Evolutionary conservation across 2,797 vertebrate genomes (phyloP).

Genomic region (Meriones psammophilus): DNA sequence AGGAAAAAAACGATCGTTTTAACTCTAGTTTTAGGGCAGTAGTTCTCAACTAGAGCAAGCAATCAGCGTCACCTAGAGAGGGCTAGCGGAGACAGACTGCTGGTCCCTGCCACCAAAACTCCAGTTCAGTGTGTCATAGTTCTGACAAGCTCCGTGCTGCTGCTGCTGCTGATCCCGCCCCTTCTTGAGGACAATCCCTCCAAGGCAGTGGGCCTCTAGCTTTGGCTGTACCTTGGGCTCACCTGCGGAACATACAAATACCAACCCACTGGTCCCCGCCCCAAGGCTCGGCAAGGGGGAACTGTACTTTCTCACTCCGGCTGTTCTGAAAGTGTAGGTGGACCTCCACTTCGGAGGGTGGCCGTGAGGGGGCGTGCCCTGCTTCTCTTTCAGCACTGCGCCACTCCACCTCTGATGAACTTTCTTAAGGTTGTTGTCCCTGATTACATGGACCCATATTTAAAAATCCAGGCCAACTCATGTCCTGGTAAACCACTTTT

Average conservation of each 20-base stretch:
- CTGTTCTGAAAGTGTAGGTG: not conserved
- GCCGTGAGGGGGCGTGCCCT: not conserved
- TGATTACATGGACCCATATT: not conserved
- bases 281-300: not conserved
- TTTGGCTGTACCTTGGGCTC: not conserved
- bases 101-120: not conserved
- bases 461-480: not conserved
- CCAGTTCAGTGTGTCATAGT: not conserved
- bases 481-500: not conserved
- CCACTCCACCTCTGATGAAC: not conserved
- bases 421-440: not conserved
- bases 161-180: not conserved
- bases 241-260: not conserved
- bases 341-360: not conserved
- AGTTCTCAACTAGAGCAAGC: not conserved
- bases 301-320: not conserved
- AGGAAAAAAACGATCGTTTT: not conserved
- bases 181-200: not conserved
- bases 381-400: not conserved
- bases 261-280: not conserved
- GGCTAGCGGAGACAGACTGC: not conserved
- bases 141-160: not conserved
- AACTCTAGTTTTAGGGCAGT: not conserved
- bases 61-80: not conserved
- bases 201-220: not conserved